phyloP scores from a whole-genome alignment of 2,888 invertebrate genomes.

The Chalcis sispes region DNA sequence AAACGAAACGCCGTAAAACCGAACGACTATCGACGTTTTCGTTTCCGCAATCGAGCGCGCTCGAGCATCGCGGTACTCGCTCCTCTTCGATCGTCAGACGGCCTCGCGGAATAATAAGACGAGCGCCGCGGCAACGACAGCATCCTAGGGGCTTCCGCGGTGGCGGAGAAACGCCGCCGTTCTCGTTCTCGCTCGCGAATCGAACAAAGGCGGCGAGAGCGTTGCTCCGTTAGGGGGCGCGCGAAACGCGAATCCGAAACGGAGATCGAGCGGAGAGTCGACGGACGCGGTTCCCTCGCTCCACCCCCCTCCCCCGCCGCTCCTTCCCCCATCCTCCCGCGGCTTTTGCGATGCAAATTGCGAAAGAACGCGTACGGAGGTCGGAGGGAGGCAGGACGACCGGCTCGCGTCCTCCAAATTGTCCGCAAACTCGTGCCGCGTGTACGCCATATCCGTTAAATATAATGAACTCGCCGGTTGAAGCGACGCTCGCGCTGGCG shows the following conservation, averaged over 20 bases:
- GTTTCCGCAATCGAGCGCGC: background rate
- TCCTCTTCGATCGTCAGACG: background rate
- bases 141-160: background rate
- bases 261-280: slow-evolving; percentile 49
- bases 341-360: slow-evolving; percentile 71
- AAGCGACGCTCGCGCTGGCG: background rate
- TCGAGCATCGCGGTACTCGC: too few relatives aligned
- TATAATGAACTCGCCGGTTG: slow-evolving; percentile 22
- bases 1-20: slow-evolving; percentile 11
- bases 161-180: slow-evolving; percentile 6
- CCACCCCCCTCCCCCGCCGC: too few relatives aligned
- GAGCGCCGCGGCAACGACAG: background rate
- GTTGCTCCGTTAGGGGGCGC: slow-evolving; percentile 17
- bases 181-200: slow-evolving; percentile 44
- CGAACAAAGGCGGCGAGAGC: slow-evolving; percentile 32
- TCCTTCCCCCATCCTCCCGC: slow-evolving; percentile 16
- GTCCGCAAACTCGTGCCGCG: background rate
- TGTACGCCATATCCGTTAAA: slow-evolving; percentile 25
- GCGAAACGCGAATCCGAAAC: slow-evolving; percentile 57
- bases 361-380: slow-evolving; percentile 27
- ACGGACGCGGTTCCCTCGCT: too few relatives aligned
- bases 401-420: background rate
- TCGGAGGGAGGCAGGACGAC: too few relatives aligned
- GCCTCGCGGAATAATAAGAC: slow-evolving; percentile 44
- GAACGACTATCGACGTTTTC: slow-evolving; percentile 14